A percentile compares a stretch with the other conserved stretches of the same genome.
These are phyloP conservation scores for Octonoba sinensis DNA, from an alignment of 2,888 invertebrate species.

Conservation along the genomic window DNA sequence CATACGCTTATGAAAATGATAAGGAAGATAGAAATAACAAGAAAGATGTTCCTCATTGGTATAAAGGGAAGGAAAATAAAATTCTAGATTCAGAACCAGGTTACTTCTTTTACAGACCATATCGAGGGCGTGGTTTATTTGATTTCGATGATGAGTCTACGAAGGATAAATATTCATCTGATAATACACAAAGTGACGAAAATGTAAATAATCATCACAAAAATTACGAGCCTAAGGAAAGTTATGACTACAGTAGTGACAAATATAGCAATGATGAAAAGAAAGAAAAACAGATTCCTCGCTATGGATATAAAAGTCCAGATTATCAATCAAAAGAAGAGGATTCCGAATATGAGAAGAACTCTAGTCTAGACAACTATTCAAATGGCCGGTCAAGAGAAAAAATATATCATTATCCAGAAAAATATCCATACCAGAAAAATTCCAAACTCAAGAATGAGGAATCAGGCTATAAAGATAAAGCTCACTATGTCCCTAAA, in stretches of 20 bases:
- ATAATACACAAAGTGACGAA: neutral
- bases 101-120: slow-evolving; percentile 9
- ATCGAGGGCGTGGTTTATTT: neutral
- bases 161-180: neutral
- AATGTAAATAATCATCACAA: neutral
- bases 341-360: neutral
- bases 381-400: neutral
- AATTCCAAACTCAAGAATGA: too few species aligned
- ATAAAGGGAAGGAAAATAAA: too few species aligned
- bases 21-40: too few species aligned
- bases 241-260: neutral
- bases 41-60: too few species aligned
- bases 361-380: neutral
- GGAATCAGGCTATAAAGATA: too few species aligned
- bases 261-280: neutral
- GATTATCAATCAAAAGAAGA: neutral
- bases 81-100: too few species aligned
- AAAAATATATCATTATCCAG: neutral
- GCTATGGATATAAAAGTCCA: slow-evolving; percentile 9
- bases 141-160: neutral
- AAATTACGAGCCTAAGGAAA: neutral
- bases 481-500: too few species aligned
- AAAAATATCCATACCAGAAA: neutral
- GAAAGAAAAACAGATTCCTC: neutral
- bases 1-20: too few species aligned